Evolutionary conservation across 2,888 invertebrate species (phyloP).

Genomic region (Diaprepes abbreviatus): DNA sequence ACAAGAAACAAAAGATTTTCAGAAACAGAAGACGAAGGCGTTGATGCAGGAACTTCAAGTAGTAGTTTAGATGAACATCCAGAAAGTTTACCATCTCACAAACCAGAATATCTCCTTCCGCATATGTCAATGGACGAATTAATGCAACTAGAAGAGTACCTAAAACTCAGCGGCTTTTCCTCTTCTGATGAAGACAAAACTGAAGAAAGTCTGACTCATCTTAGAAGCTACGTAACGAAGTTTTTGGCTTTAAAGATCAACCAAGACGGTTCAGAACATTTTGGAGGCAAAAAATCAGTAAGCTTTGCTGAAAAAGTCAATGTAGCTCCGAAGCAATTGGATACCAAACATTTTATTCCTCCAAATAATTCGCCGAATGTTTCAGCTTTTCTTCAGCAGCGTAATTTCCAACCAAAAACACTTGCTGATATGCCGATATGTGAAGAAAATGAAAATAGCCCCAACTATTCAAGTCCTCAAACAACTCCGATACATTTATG

Average conservation of each 20-base stretch:
- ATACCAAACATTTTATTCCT: slow-evolving; percentile 68
- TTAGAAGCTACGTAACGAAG: slow-evolving; percentile 79
- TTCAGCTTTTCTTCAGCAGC: slow-evolving; percentile 72
- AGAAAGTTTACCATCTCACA: slow-evolving; percentile 57
- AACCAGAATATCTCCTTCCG: slow-evolving; percentile 58
- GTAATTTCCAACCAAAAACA: slow-evolving; percentile 68
- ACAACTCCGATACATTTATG: slow-evolving; percentile 59
- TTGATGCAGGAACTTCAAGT: slow-evolving; percentile 70
- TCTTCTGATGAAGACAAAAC: slow-evolving; percentile 76
- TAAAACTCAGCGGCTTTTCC: slow-evolving; percentile 79
- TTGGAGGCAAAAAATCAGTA: slow-evolving; percentile 78
- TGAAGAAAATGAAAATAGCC: slow-evolving; percentile 75
- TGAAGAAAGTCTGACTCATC: slow-evolving; percentile 78
- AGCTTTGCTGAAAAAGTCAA: slow-evolving; percentile 80
- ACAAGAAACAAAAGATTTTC: slow-evolving; percentile 63
- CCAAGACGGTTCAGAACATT: slow-evolving; percentile 75
- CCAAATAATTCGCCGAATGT: slow-evolving; percentile 84
- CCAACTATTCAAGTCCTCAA: slow-evolving; percentile 72
- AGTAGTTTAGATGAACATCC: slow-evolving; percentile 73
- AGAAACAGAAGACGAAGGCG: slow-evolving; percentile 74
- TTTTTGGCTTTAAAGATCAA: slow-evolving; percentile 80
- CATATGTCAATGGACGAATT: slow-evolving; percentile 75
- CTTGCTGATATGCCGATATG: slow-evolving; percentile 74
- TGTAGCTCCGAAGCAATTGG: slow-evolving; percentile 71
- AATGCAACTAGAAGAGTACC: slow-evolving; percentile 78